A percentile compares a stretch with the other conserved stretches of the same genome.
phyloP scores from a whole-genome alignment of 2,888 invertebrate genomes.

The Elmis aenea region DNA sequence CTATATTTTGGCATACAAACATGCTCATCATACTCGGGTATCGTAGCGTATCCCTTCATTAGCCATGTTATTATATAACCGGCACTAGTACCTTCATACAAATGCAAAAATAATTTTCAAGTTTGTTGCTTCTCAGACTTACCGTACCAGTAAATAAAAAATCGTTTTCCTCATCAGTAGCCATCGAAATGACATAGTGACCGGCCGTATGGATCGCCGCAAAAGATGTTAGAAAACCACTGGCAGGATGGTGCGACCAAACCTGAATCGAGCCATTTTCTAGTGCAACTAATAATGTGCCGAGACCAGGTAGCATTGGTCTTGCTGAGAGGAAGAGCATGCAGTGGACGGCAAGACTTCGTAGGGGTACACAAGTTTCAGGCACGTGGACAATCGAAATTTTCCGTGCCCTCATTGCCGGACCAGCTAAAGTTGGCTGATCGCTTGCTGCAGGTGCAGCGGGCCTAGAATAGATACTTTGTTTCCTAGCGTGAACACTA shows the following conservation, averaged over 20 bases:
- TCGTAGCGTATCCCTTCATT: conserved; percentile 61
- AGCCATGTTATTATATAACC: conserved; percentile 82
- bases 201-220: conserved; percentile 62
- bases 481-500: conserved; percentile 2
- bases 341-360: conserved; percentile 58
- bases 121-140: conserved; percentile 28
- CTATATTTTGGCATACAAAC: conserved; percentile 60
- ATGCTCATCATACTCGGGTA: conserved; percentile 49
- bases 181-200: conserved; percentile 63
- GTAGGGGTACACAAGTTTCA: conserved; percentile 43
- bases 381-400: conserved; percentile 48
- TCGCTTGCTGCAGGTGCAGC: not conserved
- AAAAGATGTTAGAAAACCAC: conserved; percentile 67
- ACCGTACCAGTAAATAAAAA: conserved; percentile 70
- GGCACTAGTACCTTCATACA: conserved; percentile 49
- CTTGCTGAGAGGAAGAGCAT: conserved; percentile 64
- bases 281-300: conserved; percentile 65
- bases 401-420: conserved; percentile 33
- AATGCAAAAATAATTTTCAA: conserved; percentile 1
- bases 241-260: conserved; percentile 75
- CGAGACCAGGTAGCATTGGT: conserved; percentile 49
- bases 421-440: conserved; percentile 2
- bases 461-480: not conserved
- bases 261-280: conserved; percentile 73
- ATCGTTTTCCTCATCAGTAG: conserved; percentile 64